Percentiles rank a stretch among this genome's conserved stretches.
Evolutionary conservation across 2,888 invertebrate genomes (phyloP).

Genomic region (Leptopilina myrica): DNA sequence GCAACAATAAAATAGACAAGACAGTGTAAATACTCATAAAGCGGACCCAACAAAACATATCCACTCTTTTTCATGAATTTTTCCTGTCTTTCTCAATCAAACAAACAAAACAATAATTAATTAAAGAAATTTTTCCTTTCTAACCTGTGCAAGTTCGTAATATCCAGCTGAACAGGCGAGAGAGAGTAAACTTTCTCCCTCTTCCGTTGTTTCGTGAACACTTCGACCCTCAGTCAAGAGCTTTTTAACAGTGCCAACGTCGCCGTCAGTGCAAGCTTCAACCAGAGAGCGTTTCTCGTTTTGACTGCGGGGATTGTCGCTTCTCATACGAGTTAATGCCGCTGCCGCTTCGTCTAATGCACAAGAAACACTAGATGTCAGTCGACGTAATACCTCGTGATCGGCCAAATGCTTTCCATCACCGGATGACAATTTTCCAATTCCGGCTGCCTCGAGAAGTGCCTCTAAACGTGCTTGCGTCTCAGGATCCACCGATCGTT

Average conservation of each 20-base stretch:
- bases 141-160: slow-evolving; percentile 96
- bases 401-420: slow-evolving; percentile 92
- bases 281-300: slow-evolving; percentile 86
- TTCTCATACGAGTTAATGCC: slow-evolving; percentile 96
- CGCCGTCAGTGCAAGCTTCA: slow-evolving; percentile 96
- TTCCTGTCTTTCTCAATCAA: not conserved
- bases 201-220: slow-evolving; percentile 97
- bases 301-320: slow-evolving; percentile 87
- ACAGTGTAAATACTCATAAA: not conserved
- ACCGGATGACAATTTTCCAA: slow-evolving; percentile 87
- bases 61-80: not conserved
- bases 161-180: slow-evolving; percentile 98
- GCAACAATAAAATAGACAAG: slow-evolving; percentile 2
- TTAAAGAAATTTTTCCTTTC: slow-evolving; percentile 21
- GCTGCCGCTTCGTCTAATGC: slow-evolving; percentile 98
- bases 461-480: slow-evolving; percentile 95
- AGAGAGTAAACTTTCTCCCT: slow-evolving; percentile 96
- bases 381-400: slow-evolving; percentile 90
- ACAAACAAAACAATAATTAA: not conserved
- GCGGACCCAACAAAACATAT: slow-evolving; percentile 18
- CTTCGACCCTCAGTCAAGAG: slow-evolving; percentile 94
- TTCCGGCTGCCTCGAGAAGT: slow-evolving; percentile 94
- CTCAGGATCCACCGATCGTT: slow-evolving; percentile 87
- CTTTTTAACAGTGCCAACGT: slow-evolving; percentile 94
- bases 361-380: slow-evolving; percentile 93